A percentile compares a stretch with the other conserved stretches of the same genome.
Evolutionary conservation across 2,888 invertebrate genomes (phyloP).

Genomic region (Yponomeuta sedellus): DNA sequence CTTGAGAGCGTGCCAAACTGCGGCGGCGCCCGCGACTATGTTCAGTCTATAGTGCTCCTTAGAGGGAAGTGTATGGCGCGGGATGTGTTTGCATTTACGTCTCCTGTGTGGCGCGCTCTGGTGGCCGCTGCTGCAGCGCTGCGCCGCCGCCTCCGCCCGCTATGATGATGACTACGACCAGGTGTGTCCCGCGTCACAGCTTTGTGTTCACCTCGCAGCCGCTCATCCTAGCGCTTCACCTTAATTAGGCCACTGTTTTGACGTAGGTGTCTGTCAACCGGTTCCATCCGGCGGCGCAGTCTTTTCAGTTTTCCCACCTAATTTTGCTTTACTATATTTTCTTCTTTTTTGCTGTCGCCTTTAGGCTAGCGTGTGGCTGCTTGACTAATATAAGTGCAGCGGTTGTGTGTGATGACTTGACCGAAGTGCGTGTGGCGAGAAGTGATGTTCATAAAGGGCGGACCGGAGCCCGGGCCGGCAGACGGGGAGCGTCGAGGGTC

Average conservation of each 20-base stretch:
- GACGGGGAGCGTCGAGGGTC: slow-evolving; percentile 81
- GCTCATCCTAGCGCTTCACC: slow-evolving; percentile 53
- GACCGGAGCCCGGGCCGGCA: slow-evolving; percentile 59
- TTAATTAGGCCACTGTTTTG: slow-evolving; percentile 45
- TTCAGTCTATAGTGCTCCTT: slow-evolving; percentile 71
- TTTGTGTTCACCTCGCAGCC: slow-evolving; percentile 10
- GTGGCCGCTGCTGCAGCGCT: slow-evolving; percentile 69
- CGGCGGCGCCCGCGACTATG: slow-evolving; percentile 59
- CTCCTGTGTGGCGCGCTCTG: slow-evolving; percentile 72
- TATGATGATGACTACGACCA: slow-evolving; percentile 72
- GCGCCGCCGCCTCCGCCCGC: slow-evolving; percentile 57
- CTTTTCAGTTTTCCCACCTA: slow-evolving; percentile 52
- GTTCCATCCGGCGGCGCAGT: slow-evolving; percentile 42
- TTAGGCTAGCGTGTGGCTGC: slow-evolving; percentile 50
- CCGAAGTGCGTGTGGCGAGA: slow-evolving; percentile 48
- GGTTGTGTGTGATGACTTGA: slow-evolving; percentile 46
- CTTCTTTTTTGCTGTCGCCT: slow-evolving; percentile 30
- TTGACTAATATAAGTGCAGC: slow-evolving; percentile 43
- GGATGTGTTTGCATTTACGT: slow-evolving; percentile 72
- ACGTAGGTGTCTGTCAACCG: slow-evolving; percentile 34
- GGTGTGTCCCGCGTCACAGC: slow-evolving; percentile 58
- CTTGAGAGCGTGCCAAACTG: slow-evolving; percentile 22
- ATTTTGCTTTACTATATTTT: slow-evolving; percentile 42
- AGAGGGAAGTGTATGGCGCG: slow-evolving; percentile 72
- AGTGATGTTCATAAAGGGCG: slow-evolving; percentile 74